A percentile compares a stretch with the other conserved stretches of the same genome.
These are phyloP conservation scores for Schizotus pectinicornis DNA, from an alignment of 2,888 invertebrate genomes.

Conservation along the genomic window DNA sequence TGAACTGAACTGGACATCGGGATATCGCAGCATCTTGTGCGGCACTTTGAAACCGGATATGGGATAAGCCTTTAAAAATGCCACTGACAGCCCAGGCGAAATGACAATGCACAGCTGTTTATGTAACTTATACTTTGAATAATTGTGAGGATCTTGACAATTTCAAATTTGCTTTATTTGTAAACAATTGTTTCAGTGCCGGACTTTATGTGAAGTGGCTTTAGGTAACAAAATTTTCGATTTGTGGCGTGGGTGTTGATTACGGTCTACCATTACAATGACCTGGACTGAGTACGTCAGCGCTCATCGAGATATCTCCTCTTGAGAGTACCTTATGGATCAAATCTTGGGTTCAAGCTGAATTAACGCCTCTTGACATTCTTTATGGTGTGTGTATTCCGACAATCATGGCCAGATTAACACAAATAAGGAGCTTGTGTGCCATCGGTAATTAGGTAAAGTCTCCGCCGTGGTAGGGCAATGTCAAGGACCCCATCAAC, in stretches of 20 bases:
- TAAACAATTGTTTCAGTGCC: background rate
- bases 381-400: constrained; percentile 5
- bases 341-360: constrained; percentile 12
- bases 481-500: too few species aligned
- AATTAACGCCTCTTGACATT: constrained; percentile 26
- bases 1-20: background rate
- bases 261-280: background rate
- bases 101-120: constrained; percentile 31
- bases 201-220: background rate
- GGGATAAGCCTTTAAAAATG: constrained; percentile 41
- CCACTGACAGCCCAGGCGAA: constrained; percentile 37
- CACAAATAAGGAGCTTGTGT: background rate
- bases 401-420: constrained; percentile 18
- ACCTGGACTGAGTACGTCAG: constrained; percentile 19
- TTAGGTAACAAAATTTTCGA: too few species aligned
- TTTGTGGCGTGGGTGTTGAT: too few species aligned
- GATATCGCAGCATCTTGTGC: constrained; percentile 34
- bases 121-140: constrained; percentile 15
- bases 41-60: constrained; percentile 42
- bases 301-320: constrained; percentile 11
- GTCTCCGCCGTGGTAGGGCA: too few species aligned
- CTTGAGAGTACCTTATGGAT: constrained; percentile 23
- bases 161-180: background rate
- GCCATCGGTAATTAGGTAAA: too few species aligned
- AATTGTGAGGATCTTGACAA: background rate